phyloP scores from a whole-genome alignment of 2,797 vertebrate genomes.

The Scolopax rusticola region DNA sequence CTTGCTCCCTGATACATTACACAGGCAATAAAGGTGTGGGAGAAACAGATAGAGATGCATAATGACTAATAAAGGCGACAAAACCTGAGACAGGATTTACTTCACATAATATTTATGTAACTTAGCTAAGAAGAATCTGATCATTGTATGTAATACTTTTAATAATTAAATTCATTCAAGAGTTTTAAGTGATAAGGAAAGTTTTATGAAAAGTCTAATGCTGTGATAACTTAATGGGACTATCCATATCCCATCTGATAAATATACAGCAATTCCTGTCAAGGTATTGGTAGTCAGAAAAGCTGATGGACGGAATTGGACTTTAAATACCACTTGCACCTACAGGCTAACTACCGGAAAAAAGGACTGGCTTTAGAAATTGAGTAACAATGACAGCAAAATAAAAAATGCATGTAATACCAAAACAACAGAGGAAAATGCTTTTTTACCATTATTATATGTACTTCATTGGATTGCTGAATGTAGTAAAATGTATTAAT shows the following conservation, averaged over 20 bases:
- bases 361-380: not conserved
- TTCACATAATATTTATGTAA: not conserved
- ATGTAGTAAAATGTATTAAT: not conserved
- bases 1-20: not conserved
- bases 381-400: not conserved
- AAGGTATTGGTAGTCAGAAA: conserved; percentile 2
- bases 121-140: not conserved
- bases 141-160: not conserved
- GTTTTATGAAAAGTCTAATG: not conserved
- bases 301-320: not conserved
- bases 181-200: not conserved
- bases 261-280: conserved; percentile 14
- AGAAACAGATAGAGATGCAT: not conserved
- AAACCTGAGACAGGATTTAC: not conserved
- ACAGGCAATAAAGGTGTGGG: not conserved
- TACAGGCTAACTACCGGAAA: not conserved
- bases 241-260: conserved; percentile 25
- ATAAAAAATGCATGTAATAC: not conserved
- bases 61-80: not conserved
- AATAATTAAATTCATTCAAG: not conserved
- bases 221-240: conserved; percentile 18
- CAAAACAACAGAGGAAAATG: not conserved
- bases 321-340: conserved; percentile 15
- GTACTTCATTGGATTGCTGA: not conserved
- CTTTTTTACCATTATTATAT: not conserved